Evolutionary conservation across 2,797 vertebrate genomes (phyloP).

Genomic region (Chrysocyon brachyurus): DNA sequence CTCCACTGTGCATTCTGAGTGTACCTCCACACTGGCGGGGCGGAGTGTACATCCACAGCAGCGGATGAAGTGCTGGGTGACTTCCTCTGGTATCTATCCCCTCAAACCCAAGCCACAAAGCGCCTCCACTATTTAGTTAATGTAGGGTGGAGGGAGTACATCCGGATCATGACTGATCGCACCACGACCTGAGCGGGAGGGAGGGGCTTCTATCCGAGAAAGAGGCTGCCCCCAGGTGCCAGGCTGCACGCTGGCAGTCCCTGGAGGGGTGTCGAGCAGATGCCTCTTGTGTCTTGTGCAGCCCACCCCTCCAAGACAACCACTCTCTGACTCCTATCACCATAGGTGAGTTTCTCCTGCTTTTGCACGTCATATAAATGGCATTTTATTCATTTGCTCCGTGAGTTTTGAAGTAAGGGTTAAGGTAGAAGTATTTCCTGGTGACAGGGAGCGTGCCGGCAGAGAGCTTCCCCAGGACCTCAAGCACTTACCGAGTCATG

Average conservation of each 20-base stretch:
- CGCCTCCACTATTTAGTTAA: not conserved
- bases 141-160: not conserved
- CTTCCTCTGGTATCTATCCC: not conserved
- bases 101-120: not conserved
- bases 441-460: not conserved
- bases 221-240: not conserved
- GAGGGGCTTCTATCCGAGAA: not conserved
- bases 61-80: not conserved
- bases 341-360: not conserved
- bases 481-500: not conserved
- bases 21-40: accelerated
- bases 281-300: not conserved
- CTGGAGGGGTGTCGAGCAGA: accelerated
- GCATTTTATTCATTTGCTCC: not conserved
- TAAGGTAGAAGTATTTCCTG: not conserved
- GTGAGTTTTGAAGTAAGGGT: not conserved
- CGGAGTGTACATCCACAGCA: accelerated
- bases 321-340: not conserved
- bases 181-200: not conserved
- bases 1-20: accelerated
- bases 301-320: not conserved
- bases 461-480: not conserved
- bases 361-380: not conserved
- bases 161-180: not conserved
- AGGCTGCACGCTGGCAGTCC: not conserved